phyloP scores from a whole-genome alignment of 2,888 invertebrate species.

The Limnephilus lunatus region DNA sequence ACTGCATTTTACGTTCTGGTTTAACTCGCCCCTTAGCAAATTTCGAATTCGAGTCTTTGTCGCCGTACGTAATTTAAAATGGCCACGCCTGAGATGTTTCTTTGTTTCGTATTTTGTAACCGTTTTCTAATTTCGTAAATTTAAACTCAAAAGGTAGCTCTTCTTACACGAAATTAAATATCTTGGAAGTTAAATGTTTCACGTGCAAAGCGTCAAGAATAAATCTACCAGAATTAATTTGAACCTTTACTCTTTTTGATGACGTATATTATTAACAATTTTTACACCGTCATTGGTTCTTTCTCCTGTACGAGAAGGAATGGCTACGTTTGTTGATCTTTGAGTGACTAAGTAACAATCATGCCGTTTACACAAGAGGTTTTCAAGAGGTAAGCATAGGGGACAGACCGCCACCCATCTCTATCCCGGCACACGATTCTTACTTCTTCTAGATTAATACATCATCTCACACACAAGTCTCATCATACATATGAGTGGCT shows the following conservation, averaged over 20 bases:
- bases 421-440: no score
- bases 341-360: no score
- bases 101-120: not conserved
- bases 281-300: no score
- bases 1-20: slow-evolving; percentile 53
- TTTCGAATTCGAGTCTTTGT: slow-evolving; percentile 38
- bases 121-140: not conserved
- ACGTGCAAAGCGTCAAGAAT: not conserved
- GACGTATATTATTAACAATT: no score
- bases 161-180: not conserved
- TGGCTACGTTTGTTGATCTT: no score
- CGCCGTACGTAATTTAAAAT: slow-evolving; percentile 23
- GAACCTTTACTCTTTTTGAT: not conserved
- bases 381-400: no score
- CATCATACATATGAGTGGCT: no score
- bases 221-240: not conserved
- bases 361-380: no score
- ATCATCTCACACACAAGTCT: no score
- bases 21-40: slow-evolving; percentile 8
- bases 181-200: not conserved
- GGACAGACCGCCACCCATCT: no score
- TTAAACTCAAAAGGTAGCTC: not conserved
- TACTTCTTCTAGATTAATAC: no score
- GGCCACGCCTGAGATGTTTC: not conserved
- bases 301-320: no score